These are phyloP conservation scores for Drosophila teissieri DNA, from an alignment of 1,140 invertebrate genomes.

Conservation along the genomic window DNA sequence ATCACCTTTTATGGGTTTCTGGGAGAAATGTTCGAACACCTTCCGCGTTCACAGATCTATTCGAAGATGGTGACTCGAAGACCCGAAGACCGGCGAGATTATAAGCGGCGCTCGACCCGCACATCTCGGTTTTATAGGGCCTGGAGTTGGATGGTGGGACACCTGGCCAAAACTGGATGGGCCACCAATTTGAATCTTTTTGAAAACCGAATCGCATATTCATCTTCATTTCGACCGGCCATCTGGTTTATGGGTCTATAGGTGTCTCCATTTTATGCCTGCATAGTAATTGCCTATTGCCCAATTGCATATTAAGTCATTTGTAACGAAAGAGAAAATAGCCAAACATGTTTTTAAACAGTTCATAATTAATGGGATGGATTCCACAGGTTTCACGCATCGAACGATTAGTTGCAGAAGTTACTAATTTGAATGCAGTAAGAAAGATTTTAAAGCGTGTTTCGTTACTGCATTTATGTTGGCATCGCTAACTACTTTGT, in stretches of 20 bases:
- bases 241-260: constrained; percentile 24
- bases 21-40: constrained; percentile 1
- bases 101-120: constrained; percentile 52
- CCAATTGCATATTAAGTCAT: constrained; percentile 15
- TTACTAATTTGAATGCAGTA: not conserved
- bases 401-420: not conserved
- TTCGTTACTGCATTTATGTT: too few species aligned
- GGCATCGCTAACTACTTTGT: too few species aligned
- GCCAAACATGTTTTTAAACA: not conserved
- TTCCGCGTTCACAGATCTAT: constrained; percentile 32
- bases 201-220: constrained; percentile 17
- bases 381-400: not conserved
- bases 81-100: constrained; percentile 39
- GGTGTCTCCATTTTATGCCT: constrained; percentile 26
- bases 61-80: constrained; percentile 41
- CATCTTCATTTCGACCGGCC: constrained; percentile 13
- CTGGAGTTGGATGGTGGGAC: constrained; percentile 10
- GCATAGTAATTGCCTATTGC: constrained; percentile 29
- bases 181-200: constrained; percentile 8
- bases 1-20: constrained; percentile 58
- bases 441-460: too few species aligned
- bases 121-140: constrained; percentile 62
- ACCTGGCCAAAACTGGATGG: constrained; percentile 29
- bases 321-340: not conserved
- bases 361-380: constrained; percentile 5